Evolutionary conservation across 2,888 invertebrate genomes (phyloP).

Genomic region (Synergus japonicus): DNA sequence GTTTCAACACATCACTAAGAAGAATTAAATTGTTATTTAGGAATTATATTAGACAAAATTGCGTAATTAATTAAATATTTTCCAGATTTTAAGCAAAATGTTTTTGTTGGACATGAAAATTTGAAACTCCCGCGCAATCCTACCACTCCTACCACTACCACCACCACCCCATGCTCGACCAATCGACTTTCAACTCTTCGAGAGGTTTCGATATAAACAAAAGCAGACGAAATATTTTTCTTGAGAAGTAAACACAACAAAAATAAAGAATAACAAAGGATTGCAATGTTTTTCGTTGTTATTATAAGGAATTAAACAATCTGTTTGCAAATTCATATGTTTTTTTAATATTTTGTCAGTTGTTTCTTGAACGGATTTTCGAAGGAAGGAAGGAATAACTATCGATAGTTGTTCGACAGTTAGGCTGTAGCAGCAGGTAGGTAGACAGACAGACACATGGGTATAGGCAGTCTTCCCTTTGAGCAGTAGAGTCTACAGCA

Average conservation of each 20-base stretch:
- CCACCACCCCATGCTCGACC: background rate
- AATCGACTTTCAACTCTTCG: slow-evolving; percentile 2
- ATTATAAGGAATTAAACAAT: background rate
- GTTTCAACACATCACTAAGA: no score
- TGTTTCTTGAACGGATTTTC: background rate
- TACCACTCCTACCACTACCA: background rate
- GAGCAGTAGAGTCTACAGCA: slow-evolving; percentile 76
- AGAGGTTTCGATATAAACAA: background rate
- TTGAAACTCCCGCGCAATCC: background rate
- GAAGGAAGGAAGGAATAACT: background rate
- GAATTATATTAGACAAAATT: no score
- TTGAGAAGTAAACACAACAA: background rate
- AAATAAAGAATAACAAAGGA: background rate
- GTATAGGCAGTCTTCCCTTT: background rate
- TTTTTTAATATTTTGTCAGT: background rate
- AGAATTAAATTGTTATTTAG: no score
- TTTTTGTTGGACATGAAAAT: background rate
- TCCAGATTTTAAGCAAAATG: no score
- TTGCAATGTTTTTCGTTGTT: background rate
- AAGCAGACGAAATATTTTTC: background rate
- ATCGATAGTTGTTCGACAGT: slow-evolving; percentile 2
- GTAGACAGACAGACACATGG: background rate
- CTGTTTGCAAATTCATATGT: background rate
- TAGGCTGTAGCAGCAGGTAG: background rate
- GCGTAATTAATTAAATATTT: no score